These are phyloP conservation scores for Aphelinus certus DNA, from an alignment of 1,140 invertebrate species.

Conservation along the genomic window DNA sequence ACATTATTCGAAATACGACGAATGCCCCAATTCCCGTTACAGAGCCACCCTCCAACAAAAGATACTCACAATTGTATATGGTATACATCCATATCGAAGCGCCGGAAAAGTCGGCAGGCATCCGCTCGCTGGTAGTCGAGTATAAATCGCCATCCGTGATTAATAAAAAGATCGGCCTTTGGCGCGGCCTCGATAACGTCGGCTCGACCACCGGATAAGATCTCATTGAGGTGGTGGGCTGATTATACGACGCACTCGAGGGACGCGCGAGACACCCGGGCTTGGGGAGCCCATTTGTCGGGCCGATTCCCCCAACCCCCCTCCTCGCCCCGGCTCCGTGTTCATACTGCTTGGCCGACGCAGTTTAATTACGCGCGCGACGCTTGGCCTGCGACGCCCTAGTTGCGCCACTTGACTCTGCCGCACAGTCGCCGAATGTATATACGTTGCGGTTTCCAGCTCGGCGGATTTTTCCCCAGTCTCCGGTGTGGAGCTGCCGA, in stretches of 20 bases:
- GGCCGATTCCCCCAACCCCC: not conserved
- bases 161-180: constrained; percentile 32
- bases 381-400: not conserved
- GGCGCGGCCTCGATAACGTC: no score
- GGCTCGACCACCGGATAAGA: constrained; percentile 17
- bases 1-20: no score
- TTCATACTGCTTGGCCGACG: constrained; percentile 22
- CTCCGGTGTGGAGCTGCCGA: no score
- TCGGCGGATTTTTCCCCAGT: no score
- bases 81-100: no score
- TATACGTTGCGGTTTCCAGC: no score
- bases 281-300: constrained; percentile 36
- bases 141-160: constrained; percentile 34
- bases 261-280: not conserved
- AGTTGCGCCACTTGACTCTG: no score
- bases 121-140: constrained; percentile 38
- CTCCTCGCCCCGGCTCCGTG: constrained; percentile 14
- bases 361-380: not conserved
- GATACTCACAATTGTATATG: no score
- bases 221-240: constrained; percentile 25
- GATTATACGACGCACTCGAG: constrained; percentile 22
- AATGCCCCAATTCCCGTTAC: no score
- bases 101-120: not conserved
- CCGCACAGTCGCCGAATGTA: no score
- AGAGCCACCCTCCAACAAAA: no score